Evolutionary conservation across 2,113 vertebrate genomes (phyloP), one percentile per base, ranked within the genome.

Genomic region (Monarcha castaneiventris): DNA sequence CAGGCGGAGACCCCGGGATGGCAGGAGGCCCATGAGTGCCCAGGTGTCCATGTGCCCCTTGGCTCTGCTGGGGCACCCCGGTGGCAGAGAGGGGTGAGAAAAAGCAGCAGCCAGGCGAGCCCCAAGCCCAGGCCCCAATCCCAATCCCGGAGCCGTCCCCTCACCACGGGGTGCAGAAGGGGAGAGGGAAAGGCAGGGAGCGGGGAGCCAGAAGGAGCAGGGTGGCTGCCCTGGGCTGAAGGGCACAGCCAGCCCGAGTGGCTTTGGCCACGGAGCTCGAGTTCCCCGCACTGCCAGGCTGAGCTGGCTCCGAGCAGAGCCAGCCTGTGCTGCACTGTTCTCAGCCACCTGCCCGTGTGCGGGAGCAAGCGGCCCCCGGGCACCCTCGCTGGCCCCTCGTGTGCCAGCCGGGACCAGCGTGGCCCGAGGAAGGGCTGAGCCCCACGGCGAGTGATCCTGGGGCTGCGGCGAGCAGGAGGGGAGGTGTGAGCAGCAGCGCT

Each of bases 391-490:
- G 58, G 21, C 73, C 37, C 14, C 56, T 16, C 20, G 2, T 6
- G 39, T 7, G 1, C 66, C 77, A 30, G 20, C 18, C 1, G 4
- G 7, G 37, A 6, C 3, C 52, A 59, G 49, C 11, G 8, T 1
- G 11, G 59, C 48, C 46, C 2, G 25, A 37, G 46, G 39, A 7
- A 4, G 58, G 46, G 69, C 79, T 39, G 80, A 78, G 74, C 51
- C 52, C 35, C 39, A 2, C 1, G 0, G 39, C 39, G 88, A 64
- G n/a, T 0, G 1, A 30, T 6, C 7, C 6, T 2, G 20, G 49
- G 61, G 48, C 43, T 56, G 67, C 2, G 1, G 27, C 37, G 37
- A 75, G 59, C 35, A 6, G 68, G n/a, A 63, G 44, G 9, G 3
- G 67, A 84, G 77, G 59, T 10, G 33, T 10, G 44, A 95, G 79